phyloP scores from a whole-genome alignment of 2,888 invertebrate species.

The Poecilobothrus nobilitatus region DNA sequence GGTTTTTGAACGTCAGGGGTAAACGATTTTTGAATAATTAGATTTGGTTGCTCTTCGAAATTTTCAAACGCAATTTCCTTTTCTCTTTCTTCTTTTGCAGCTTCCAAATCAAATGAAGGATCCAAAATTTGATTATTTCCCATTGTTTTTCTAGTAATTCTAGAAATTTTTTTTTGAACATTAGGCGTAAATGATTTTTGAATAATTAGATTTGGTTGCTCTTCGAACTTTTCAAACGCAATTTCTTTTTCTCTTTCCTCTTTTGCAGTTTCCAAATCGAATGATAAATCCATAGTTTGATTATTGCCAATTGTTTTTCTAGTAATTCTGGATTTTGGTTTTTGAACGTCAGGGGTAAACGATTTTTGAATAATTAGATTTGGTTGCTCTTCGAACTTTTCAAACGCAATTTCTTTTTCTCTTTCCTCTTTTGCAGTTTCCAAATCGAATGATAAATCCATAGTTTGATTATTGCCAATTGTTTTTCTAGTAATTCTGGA shows the following conservation, averaged over 20 bases:
- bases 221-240: slow-evolving; percentile 20
- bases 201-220: slow-evolving; percentile 11
- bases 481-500: slow-evolving; percentile 10
- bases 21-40: not conserved
- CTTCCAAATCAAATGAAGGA: slow-evolving; percentile 12
- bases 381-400: slow-evolving; percentile 19
- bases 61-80: slow-evolving; percentile 17
- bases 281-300: not conserved
- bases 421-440: slow-evolving; percentile 14
- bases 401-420: slow-evolving; percentile 15
- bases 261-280: slow-evolving; percentile 15
- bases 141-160: slow-evolving; percentile 12
- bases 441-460: slow-evolving; percentile 9
- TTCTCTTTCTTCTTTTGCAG: slow-evolving; percentile 11
- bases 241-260: slow-evolving; percentile 15
- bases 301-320: slow-evolving; percentile 16
- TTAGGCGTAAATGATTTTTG: slow-evolving; percentile 15
- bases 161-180: not conserved
- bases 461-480: slow-evolving; percentile 10
- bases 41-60: slow-evolving; percentile 16
- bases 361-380: not conserved
- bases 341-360: slow-evolving; percentile 15
- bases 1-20: slow-evolving; percentile 16
- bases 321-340: not conserved
- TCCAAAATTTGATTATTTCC: slow-evolving; percentile 8